These are phyloP conservation scores for Trichacis sp. DNA, from an alignment of 2,888 invertebrate genomes.

Conservation along the genomic window DNA sequence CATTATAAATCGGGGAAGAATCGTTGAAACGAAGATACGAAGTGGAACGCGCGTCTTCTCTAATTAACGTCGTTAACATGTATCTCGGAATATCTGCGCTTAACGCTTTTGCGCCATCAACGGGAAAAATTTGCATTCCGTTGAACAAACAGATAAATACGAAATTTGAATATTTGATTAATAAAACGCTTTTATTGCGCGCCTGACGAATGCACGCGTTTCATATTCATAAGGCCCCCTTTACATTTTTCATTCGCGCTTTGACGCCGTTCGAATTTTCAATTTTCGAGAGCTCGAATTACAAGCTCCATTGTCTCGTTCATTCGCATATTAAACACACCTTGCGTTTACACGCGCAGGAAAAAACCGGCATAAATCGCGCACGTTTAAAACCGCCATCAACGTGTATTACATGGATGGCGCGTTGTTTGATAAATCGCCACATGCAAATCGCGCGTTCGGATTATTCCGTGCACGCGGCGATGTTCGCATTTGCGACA, in stretches of 20 bases:
- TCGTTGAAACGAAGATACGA: too few relatives aligned
- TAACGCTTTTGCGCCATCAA: neutral
- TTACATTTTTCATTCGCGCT: constrained; percentile 5
- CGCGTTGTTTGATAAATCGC: constrained; percentile 66
- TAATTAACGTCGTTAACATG: constrained; percentile 38
- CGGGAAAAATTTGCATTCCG: neutral
- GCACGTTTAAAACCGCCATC: constrained; percentile 64
- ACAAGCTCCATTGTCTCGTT: too few relatives aligned
- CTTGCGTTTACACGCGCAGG: constrained; percentile 18
- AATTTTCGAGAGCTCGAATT: neutral
- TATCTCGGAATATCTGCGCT: constrained; percentile 31
- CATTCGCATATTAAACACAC: neutral
- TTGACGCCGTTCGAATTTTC: neutral
- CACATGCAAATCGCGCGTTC: constrained; percentile 65
- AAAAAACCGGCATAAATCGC: constrained; percentile 60
- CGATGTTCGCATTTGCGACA: too few relatives aligned
- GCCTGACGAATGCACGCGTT: neutral
- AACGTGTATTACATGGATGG: constrained; percentile 66
- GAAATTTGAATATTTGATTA: constrained; percentile 5
- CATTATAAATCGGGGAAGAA: too few relatives aligned
- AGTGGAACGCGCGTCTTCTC: too few relatives aligned
- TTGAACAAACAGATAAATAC: constrained; percentile 4
- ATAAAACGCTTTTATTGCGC: neutral
- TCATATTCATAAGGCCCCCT: neutral
- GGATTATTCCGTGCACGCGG: too few relatives aligned